phyloP scores from a whole-genome alignment of 2,888 invertebrate genomes.

The Blomia tropicalis region DNA sequence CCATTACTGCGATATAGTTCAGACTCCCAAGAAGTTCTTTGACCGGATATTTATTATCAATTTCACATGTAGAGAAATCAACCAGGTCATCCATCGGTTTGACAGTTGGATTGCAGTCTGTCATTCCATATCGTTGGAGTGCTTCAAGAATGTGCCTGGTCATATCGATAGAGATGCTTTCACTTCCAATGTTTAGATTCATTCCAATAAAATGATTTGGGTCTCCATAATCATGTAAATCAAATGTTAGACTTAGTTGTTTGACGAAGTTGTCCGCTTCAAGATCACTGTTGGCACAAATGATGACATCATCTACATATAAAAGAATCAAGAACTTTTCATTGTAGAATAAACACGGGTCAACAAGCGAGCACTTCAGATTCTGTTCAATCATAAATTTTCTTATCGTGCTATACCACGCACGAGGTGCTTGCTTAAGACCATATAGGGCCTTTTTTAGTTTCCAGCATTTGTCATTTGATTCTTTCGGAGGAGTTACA shows the following conservation, averaged over 20 bases:
- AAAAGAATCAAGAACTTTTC: neutral
- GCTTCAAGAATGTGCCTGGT: neutral
- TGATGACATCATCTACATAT: slow-evolving; percentile 6
- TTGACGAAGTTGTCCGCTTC: neutral
- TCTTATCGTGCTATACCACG: neutral
- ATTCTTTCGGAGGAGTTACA: neutral
- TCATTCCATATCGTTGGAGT: neutral
- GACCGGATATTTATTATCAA: neutral
- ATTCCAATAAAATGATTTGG: neutral
- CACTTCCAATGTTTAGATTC: neutral
- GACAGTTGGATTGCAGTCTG: neutral
- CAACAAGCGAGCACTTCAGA: neutral
- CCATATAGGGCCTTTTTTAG: slow-evolving; percentile 6
- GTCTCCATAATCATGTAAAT: neutral
- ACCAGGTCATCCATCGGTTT: neutral
- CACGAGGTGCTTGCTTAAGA: neutral
- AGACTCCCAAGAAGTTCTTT: neutral
- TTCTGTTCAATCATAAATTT: neutral
- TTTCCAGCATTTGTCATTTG: neutral
- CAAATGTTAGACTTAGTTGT: neutral
- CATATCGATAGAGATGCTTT: neutral
- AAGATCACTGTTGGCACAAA: neutral
- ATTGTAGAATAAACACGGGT: neutral
- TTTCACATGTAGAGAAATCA: neutral
- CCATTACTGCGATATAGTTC: neutral